Conservation (phyloP, 1,140 invertebrate species). For the Neelides sp. region DNA sequence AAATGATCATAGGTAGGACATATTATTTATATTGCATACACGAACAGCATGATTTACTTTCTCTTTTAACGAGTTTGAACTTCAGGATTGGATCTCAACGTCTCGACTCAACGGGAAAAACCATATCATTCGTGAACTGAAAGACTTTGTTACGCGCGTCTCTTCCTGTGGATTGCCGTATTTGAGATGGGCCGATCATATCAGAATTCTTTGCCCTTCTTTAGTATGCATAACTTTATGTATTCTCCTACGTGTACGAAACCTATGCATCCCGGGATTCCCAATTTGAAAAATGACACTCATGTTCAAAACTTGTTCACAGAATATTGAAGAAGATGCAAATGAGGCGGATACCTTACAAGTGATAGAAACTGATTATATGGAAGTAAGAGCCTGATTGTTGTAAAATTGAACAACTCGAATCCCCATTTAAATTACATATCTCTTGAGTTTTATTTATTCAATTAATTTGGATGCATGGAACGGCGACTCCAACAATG, state of each 20-base stretch:
- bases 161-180: conserved; percentile 40
- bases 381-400: conserved; percentile 32
- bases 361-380: conserved; percentile 37
- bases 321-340: conserved; percentile 36
- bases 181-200: conserved; percentile 40
- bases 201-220: conserved; percentile 37
- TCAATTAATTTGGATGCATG: too few species aligned
- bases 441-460: too few species aligned
- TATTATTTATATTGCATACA: conserved; percentile 1
- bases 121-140: conserved; percentile 36
- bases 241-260: conserved; percentile 3
- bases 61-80: conserved; percentile 11
- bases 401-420: not conserved
- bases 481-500: too few species aligned
- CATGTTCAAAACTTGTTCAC: too few species aligned
- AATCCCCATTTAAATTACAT: too few species aligned
- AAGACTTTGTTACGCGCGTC: conserved; percentile 39
- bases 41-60: not conserved
- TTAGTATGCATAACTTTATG: too few species aligned
- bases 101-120: conserved; percentile 27
- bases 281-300: too few species aligned
- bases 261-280: too few species aligned
- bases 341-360: conserved; percentile 35
- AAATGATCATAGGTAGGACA: not conserved
- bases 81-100: conserved; percentile 38